Evolutionary conservation across 37 sponge, comb jelly and placozoan species (phyloP).

Genomic region (Petrosia ficiformis): DNA sequence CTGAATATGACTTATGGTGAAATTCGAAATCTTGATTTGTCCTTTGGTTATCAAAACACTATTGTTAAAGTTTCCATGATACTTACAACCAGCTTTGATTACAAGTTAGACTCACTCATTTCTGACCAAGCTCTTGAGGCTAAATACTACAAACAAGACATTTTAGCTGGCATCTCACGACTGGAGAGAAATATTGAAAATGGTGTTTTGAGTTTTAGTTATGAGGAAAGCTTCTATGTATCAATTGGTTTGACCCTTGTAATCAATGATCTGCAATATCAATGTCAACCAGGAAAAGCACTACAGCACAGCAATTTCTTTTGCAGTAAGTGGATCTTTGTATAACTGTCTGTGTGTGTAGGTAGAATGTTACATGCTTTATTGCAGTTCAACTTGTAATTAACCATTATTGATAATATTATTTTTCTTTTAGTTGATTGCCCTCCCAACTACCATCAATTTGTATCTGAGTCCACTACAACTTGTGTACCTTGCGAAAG

Average conservation of each 20-base stretch:
- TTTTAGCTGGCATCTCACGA: neutral
- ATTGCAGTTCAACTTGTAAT: too few relatives aligned
- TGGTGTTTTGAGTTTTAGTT: neutral
- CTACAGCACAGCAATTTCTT: neutral
- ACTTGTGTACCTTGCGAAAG: neutral
- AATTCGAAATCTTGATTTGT: neutral
- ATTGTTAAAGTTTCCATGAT: neutral
- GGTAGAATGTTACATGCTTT: too few relatives aligned
- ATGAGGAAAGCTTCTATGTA: neutral
- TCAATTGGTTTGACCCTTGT: neutral
- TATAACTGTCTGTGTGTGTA: too few relatives aligned
- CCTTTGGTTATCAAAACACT: neutral
- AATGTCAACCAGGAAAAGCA: neutral
- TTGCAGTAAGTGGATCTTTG: constrained; percentile 10
- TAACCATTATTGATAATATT: too few relatives aligned
- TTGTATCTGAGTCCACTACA: neutral
- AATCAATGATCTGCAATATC: neutral
- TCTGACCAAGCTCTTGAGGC: neutral
- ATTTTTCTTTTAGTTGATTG: neutral
- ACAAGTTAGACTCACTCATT: neutral
- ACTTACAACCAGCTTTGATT: neutral
- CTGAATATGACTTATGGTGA: too few relatives aligned
- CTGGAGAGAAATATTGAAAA: neutral
- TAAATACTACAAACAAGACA: neutral
- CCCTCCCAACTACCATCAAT: neutral